Conservation (phyloP, 2,113 vertebrate genomes). For the Chitala chitala region DNA sequence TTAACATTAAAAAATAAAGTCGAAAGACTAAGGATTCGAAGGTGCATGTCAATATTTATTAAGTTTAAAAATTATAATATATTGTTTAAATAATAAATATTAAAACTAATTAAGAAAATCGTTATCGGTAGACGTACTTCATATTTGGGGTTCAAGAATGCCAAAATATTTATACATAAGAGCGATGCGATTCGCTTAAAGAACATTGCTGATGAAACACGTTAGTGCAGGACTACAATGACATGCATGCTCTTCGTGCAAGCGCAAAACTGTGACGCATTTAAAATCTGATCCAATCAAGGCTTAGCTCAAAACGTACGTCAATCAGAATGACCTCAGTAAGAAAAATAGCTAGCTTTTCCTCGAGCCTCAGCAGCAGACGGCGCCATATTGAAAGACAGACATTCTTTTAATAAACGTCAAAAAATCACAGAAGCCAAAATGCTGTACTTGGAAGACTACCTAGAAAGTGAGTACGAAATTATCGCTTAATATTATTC, state of each 20-base stretch:
- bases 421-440: constrained; percentile 44
- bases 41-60: too few species aligned
- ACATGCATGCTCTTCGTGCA: constrained; percentile 45
- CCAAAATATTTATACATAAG: not conserved
- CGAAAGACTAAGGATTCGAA: too few species aligned
- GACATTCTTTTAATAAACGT: constrained; percentile 42
- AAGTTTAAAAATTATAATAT: too few species aligned
- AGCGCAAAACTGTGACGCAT: not conserved
- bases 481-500: fast-evolving
- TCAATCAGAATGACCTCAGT: constrained; percentile 58
- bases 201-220: not conserved
- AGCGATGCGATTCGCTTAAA: too few species aligned
- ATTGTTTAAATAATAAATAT: not conserved
- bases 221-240: constrained; percentile 58
- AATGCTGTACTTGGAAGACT: constrained; percentile 97
- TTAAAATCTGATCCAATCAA: constrained; percentile 52
- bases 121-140: too few species aligned
- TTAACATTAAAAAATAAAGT: too few species aligned
- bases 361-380: constrained; percentile 61
- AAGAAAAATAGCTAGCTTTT: constrained; percentile 65
- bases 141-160: too few species aligned
- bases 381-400: constrained; percentile 95
- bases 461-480: constrained; percentile 90
- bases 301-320: constrained; percentile 36
- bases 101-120: too few species aligned